Conservation (phyloP, 1,140 invertebrate species). For the Dendroctonus valens region DNA sequence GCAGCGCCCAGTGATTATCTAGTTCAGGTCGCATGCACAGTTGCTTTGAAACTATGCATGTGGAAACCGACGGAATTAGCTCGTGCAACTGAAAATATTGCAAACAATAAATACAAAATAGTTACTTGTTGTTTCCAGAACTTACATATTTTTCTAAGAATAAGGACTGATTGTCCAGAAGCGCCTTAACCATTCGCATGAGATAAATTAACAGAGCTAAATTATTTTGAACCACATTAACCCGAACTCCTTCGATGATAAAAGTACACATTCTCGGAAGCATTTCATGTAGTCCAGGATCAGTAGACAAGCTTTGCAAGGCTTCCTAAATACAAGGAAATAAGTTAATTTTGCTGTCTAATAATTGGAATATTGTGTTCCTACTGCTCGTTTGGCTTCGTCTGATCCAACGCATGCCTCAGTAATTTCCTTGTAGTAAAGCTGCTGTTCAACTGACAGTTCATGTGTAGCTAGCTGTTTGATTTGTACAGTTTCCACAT, state of each 20-base stretch:
- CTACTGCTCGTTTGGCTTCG: conserved; percentile 83
- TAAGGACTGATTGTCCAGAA: conserved; percentile 92
- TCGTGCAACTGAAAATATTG: conserved; percentile 81
- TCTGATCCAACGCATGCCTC: conserved; percentile 99
- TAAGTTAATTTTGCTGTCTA: background rate
- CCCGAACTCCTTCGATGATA: conserved; percentile 96
- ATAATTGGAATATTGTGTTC: conserved; percentile 38
- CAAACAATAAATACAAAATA: background rate
- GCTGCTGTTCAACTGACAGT: conserved; percentile 95
- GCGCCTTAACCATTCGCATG: conserved; percentile 97
- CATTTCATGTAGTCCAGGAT: conserved; percentile 99
- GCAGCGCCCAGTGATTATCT: conserved; percentile 98
- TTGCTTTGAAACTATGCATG: conserved; percentile 96
- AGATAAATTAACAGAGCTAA: conserved; percentile 96
- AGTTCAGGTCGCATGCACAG: conserved; percentile 92
- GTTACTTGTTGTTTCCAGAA: conserved; percentile 37
- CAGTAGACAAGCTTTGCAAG: conserved; percentile 88
- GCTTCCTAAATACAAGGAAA: conserved; percentile 73
- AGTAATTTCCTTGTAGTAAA: conserved; percentile 99
- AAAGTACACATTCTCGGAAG: conserved; percentile 96
- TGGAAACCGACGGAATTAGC: conserved; percentile 92
- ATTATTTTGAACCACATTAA: conserved; percentile 98
- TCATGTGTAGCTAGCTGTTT: conserved; percentile 96
- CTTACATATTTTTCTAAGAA: conserved; percentile 98
- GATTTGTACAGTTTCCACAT: conserved; percentile 88